Percentiles rank a stretch among this genome's conserved stretches.
phyloP scores from a whole-genome alignment of 1,140 invertebrate species.

The Aethina tumida region DNA sequence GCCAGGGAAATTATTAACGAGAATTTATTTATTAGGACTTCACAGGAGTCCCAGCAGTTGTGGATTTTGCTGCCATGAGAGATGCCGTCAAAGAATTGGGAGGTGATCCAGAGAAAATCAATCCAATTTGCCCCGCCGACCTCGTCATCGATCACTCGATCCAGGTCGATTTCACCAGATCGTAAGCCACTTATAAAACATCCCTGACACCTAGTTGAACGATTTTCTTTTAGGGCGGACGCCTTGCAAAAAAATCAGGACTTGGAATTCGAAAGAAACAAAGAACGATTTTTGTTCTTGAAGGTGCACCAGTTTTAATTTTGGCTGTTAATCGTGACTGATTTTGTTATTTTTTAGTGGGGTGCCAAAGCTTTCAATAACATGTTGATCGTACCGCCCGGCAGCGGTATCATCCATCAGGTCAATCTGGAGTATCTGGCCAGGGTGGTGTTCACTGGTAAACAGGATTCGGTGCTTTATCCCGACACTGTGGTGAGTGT shows the following conservation, averaged over 20 bases:
- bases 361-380: slow-evolving; percentile 91
- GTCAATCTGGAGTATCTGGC: slow-evolving; percentile 95
- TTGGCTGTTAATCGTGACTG: neutral
- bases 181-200: slow-evolving; percentile 46
- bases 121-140: slow-evolving; percentile 95
- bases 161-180: slow-evolving; percentile 88
- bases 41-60: slow-evolving; percentile 95
- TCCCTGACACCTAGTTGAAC: slow-evolving; percentile 1
- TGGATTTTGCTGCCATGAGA: slow-evolving; percentile 98
- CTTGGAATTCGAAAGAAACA: slow-evolving; percentile 92
- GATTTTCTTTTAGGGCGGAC: slow-evolving; percentile 56
- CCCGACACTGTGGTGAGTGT: slow-evolving; percentile 79
- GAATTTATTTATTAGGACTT: slow-evolving; percentile 55
- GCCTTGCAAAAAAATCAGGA: slow-evolving; percentile 90
- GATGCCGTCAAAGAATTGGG: slow-evolving; percentile 83
- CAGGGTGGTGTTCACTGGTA: slow-evolving; percentile 81
- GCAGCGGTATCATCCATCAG: slow-evolving; percentile 97
- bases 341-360: slow-evolving; percentile 55
- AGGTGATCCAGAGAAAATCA: slow-evolving; percentile 87
- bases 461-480: slow-evolving; percentile 55
- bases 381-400: slow-evolving; percentile 95
- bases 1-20: slow-evolving; percentile 7
- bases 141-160: slow-evolving; percentile 98
- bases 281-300: slow-evolving; percentile 90
- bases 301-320: slow-evolving; percentile 50